Evolutionary conservation across 2,797 vertebrate genomes (phyloP).

Genomic region (Lacerta bilineata): DNA sequence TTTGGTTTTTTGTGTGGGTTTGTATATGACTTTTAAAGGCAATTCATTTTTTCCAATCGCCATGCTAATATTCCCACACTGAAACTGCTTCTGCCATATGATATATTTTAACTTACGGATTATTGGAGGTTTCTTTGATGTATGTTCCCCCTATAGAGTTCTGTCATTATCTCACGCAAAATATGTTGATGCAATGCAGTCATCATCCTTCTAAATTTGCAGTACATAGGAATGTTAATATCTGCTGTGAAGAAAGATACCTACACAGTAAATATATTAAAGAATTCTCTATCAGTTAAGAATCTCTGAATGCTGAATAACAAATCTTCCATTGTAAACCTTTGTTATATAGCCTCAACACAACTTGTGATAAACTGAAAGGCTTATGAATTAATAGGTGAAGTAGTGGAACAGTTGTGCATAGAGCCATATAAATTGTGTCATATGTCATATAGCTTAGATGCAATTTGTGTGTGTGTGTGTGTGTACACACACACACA

Average conservation of each 20-base stretch:
- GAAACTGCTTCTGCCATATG: not conserved
- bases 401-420: not conserved
- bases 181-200: not conserved
- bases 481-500: too few relatives aligned
- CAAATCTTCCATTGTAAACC: not conserved
- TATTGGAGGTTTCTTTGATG: slow-evolving; percentile 8
- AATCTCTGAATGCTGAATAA: not conserved
- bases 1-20: too few relatives aligned
- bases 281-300: not conserved
- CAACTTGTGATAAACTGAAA: not conserved
- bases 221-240: not conserved
- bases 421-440: not conserved
- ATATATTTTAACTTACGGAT: not conserved
- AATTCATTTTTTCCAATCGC: not conserved
- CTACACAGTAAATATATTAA: not conserved
- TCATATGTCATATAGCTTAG: not conserved
- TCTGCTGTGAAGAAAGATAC: not conserved
- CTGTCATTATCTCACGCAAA: not conserved
- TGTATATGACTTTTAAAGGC: too few relatives aligned
- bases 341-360: not conserved
- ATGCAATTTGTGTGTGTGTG: not conserved
- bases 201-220: not conserved
- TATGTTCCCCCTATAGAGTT: not conserved
- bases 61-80: not conserved
- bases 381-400: not conserved